Base-by-base conservation (phyloP, 2,888 invertebrate species). In the Drosophila histrio region DNA sequence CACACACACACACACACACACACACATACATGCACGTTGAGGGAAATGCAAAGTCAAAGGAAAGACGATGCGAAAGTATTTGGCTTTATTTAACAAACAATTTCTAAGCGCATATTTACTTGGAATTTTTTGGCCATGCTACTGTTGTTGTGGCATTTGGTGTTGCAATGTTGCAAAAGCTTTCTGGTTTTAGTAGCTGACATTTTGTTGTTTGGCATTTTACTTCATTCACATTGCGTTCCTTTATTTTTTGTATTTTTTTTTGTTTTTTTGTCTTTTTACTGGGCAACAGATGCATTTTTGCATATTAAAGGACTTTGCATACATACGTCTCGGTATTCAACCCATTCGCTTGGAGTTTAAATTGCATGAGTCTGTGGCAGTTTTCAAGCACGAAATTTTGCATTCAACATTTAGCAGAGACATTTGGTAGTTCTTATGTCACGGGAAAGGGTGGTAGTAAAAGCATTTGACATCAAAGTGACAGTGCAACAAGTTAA, bases 91-190 rank as follows among this genome's bases (percentile, higher is more conserved):
- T 61, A 32, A 52, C 30, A 77, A 77, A 57, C 73, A 70, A 70
- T 67, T 69, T 77, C 47, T 24, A 80, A 73, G 67, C 60, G 44
- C 63, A 57, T 52, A 65, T 74, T 71, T 65, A 59, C 58, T 58
- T 36, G 15, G 52, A 49, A 13, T 68, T 56, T 68, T 56, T 68
- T 58, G 62, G 44, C 13, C 34, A 57, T 46, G 41, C 11, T 24
- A 13, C 17, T 53, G 34, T 41, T 64, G 43, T 3, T 60, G 28
- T 24, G 47, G 52, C 13, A 59, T 34, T 61, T 39, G 39, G 3
- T 47, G 47, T 28, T 43, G 64, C 38, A 53, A 52, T 61, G 39
- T 46, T 63, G 36, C 62, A 41, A 52, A 38, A 15, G 39, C 36
- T 41, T 34, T 50, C 22, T 24, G 38, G 32, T 15, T 30, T 9